Conservation (phyloP, 2,888 invertebrate genomes). For the Orchesellides sinensis region DNA sequence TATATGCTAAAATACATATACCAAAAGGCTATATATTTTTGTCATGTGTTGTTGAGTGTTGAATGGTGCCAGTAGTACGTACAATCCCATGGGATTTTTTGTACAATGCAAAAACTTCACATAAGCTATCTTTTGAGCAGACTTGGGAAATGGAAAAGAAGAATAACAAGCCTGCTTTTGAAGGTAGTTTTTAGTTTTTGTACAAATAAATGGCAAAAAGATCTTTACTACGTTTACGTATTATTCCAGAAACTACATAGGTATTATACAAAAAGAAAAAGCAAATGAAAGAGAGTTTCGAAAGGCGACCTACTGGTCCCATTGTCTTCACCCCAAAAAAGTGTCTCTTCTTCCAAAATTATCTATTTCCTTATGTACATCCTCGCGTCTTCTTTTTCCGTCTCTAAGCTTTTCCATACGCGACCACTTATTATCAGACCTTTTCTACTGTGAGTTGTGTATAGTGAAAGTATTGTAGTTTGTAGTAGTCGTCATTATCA, state of each 20-base stretch:
- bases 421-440: slow-evolving; percentile 31
- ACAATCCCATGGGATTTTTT: slow-evolving; percentile 8
- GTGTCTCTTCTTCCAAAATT: slow-evolving; percentile 14
- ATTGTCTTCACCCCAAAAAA: slow-evolving; percentile 48
- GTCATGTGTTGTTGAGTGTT: not conserved
- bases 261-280: not conserved
- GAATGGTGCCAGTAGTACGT: not conserved
- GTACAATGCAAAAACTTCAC: slow-evolving; percentile 1
- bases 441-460: slow-evolving; percentile 17
- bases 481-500: too few species aligned
- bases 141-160: not conserved
- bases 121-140: not conserved
- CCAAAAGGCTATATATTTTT: not conserved
- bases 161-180: not conserved
- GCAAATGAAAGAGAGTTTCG: not conserved
- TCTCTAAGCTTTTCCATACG: slow-evolving; percentile 19
- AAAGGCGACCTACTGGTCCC: slow-evolving; percentile 15
- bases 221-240: not conserved
- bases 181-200: not conserved
- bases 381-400: slow-evolving; percentile 27
- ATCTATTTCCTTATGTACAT: slow-evolving; percentile 26
- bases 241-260: not conserved
- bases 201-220: not conserved
- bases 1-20: not conserved
- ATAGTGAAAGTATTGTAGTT: slow-evolving; percentile 9